Evolutionary conservation across 1,140 invertebrate species (phyloP).

Genomic region (Leptonema lineaticorne): DNA sequence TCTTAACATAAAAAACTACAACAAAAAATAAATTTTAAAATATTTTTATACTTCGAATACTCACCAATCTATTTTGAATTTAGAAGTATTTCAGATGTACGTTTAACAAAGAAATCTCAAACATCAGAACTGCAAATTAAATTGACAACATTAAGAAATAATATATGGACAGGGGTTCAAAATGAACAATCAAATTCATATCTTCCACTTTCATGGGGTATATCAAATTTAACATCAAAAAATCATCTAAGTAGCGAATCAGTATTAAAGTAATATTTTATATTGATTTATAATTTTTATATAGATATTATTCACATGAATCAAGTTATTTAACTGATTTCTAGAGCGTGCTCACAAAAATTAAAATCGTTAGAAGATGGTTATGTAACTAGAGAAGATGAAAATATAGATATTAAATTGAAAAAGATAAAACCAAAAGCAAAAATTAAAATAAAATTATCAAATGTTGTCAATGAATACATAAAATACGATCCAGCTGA

Average conservation of each 20-base stretch:
- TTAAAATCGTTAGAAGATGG: conserved; percentile 54
- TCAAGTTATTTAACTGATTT: conserved; percentile 13
- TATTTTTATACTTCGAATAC: too few relatives aligned
- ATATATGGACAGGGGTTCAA: conserved; percentile 60
- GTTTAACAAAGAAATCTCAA: conserved; percentile 46
- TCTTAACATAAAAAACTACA: too few relatives aligned
- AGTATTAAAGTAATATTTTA: conserved; percentile 52
- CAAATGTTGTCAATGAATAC: conserved; percentile 49
- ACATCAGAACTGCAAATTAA: conserved; percentile 58
- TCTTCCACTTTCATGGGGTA: conserved; percentile 62
- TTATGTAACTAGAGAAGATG: conserved; percentile 45
- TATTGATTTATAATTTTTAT: conserved; percentile 18
- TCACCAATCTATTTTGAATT: too few relatives aligned
- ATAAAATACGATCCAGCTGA: conserved; percentile 45
- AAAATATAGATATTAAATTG: conserved; percentile 53
- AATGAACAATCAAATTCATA: conserved; percentile 47
- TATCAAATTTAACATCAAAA: conserved; percentile 57
- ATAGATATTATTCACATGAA: conserved; percentile 4
- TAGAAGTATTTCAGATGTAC: conserved; percentile 49
- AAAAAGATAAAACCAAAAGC: conserved; percentile 55
- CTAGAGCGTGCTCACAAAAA: conserved; percentile 59
- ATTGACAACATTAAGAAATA: conserved; percentile 57
- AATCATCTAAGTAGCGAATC: conserved; percentile 58
- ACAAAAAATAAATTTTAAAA: too few relatives aligned
- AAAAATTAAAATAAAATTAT: conserved; percentile 51